Evolutionary conservation across 2,888 invertebrate genomes (phyloP), one percentile per base, ranked within the genome.

Genomic region (Galerucella calmariensis): DNA sequence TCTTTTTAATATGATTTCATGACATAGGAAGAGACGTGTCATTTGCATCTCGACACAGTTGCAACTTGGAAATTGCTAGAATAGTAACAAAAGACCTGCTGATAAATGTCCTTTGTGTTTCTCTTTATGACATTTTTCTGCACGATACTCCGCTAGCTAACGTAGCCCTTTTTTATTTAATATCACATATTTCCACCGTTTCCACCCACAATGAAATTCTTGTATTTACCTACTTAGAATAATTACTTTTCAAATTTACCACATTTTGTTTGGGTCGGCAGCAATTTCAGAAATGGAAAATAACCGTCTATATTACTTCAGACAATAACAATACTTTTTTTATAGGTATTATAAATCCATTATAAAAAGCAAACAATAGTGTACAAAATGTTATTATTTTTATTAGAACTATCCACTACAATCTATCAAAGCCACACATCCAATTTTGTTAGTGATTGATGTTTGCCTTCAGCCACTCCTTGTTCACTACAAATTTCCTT

Each of bases 1-100:
- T 67, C 58, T 72, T 78, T 79, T 81, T 80, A 77, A 75, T 78
- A 79, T 78, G 78, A 80, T 79, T 81, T 79, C 78, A 80, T 77
- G 77, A 77, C 78, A 72, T 76, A 75, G 77, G 75, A 73, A 78
- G 75, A 76, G 77, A 74, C 76, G 75, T 78, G 79, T 77, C 79
- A 78, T 81, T 81, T 81, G 78, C 79, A 80, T 79, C 76, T 78
- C 73, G 67, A 75, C 78, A 73, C 76, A 78, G 77, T 77, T 77
- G 77, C 78, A 73, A 70, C 69, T 73, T 67, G 72, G 74, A 71
- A 67, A 73, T 73, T 72, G 73, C 46, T 72, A 56, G 70, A 61
- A 70, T 69, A 70, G 46, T 65, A 58, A 69, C 72, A 73, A 67
- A 76, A 72, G 66, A 77, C 73, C 73, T 73, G 73, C 75, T 75